Evolutionary conservation across 2,888 invertebrate species (phyloP), one percentile per base, ranked within the genome.

Genomic region (Salpingus planirostris): DNA sequence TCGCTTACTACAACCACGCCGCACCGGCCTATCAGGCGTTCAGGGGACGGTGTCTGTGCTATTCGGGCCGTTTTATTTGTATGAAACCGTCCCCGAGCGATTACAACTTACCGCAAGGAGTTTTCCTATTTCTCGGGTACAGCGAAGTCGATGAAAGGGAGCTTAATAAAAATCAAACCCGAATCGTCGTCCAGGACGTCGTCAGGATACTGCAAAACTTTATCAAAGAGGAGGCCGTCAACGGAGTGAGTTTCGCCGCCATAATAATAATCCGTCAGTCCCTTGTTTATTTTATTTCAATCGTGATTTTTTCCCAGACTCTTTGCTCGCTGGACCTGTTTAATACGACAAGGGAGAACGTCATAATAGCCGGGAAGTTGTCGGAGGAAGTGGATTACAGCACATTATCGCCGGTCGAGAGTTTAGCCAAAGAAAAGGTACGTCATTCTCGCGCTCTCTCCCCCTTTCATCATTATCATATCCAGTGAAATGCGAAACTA

Each of bases 1-100:
- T 87, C 48, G 90, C 90, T 28, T 85, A 84, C 66, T 91, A 89
- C 70, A 86, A 86, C 55, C 91, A 91, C 65, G 85, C 86, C 21
- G 85, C 88, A 2, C 89, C 90, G 4, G 85, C 88, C 31, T 90
- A 88, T 68, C 88, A 88, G 65, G 90, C 90, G 5, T 88, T 82
- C 62, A 74, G 89, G 22, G 89, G 90, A 22, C 76, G 87, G 37
- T 91, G 91, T 66, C 78, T 89, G 51, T 91, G 90, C 67, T 90
- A 90, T 68, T 88, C 88, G 12, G 89, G 90, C 18, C 80, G 84
- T 43, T 90, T 91, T 66, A 89, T 90, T 67, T 90, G 90, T 68
- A 88, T 89, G 84, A 78, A 88, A 55, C 90, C 90, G 33, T 72
- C 76, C 42, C 76, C 77, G 40, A 82, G 78, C 44, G 76, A 83